Evolutionary conservation across 2,797 vertebrate genomes (phyloP), one percentile per base, ranked within the genome.

Genomic region (Clarias pachynema): DNA sequence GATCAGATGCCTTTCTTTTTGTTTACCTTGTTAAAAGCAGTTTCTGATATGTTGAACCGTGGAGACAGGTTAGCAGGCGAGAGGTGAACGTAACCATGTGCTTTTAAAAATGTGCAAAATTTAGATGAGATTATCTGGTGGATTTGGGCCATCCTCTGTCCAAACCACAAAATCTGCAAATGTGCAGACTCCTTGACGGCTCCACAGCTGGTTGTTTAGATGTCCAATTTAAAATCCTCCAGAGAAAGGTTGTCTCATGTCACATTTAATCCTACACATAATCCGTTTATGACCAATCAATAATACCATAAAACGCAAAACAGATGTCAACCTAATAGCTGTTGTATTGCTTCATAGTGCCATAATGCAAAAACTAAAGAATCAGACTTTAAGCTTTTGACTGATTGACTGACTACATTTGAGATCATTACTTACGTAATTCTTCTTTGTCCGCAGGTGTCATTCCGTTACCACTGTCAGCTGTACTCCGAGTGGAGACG

Each of bases 391-490:
- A 14, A 53, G 10, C n/a, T 22, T 81, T 24, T 59, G 66, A 59
- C 62, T 63, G 56, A 49, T 8, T 20, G 37, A 60, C 49, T 49
- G 44, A 49, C 44, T 49, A 14, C 12, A 14, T 53, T 14, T 53
- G 49, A 53, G 49, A 53, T 53, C 14, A 53, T 53, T 53, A 53
- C 49, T 53, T 53, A 53, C 12, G 14, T 53, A 14, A 14, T 53
- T 85, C 29, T 65, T 77, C 34, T 29, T 44, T 80, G 20, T 88
- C 68, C 72, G 7, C 91, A 96, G 97, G 97, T 99, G 4, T 99
- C 97, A 60, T 98, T 99, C 95, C 97, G 97, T 89, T 99, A 98
- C 94, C 98, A 99, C 92, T 99, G 97, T 94, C 97, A 99, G 95
- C 93, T 99, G 63, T 99, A 98, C 93, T 97, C 97, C 0, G 97